Evolutionary conservation across 1,140 invertebrate species (phyloP).

Genomic region (Sitophilus oryzae): DNA sequence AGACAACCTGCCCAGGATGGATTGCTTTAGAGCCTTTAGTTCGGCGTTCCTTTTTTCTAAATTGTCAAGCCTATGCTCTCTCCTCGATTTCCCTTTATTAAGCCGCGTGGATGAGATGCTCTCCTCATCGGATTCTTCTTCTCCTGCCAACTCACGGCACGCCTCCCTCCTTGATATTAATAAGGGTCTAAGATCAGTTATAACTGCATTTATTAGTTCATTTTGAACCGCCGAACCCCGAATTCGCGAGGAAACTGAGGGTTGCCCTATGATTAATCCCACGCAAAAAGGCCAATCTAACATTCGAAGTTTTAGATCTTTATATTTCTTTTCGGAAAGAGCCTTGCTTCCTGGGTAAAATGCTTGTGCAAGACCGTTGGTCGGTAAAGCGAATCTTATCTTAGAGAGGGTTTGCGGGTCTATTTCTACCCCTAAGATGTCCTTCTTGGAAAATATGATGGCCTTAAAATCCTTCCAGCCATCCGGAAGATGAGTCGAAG

Average conservation of each 20-base stretch:
- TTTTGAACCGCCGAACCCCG: constrained; percentile 21
- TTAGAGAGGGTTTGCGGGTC: constrained; percentile 26
- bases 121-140: too few relatives aligned
- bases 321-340: constrained; percentile 25
- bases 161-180: constrained; percentile 3
- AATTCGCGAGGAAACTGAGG: constrained; percentile 22
- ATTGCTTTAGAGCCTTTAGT: too few relatives aligned
- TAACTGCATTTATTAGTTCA: constrained; percentile 3
- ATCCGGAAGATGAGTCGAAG: not conserved
- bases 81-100: not conserved
- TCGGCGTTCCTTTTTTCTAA: too few relatives aligned
- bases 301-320: constrained; percentile 27
- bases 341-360: constrained; percentile 16
- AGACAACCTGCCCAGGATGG: too few relatives aligned
- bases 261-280: constrained; percentile 29
- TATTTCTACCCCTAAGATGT: not conserved
- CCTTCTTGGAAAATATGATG: not conserved
- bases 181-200: too few relatives aligned
- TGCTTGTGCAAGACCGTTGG: constrained; percentile 19
- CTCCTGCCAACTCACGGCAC: not conserved
- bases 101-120: not conserved
- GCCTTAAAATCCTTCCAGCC: constrained; percentile 1
- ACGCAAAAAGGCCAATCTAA: constrained; percentile 30
- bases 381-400: constrained; percentile 26
- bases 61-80: too few relatives aligned